Conservation (phyloP, 2,113 vertebrate genomes). For the Isichthys henryi region DNA sequence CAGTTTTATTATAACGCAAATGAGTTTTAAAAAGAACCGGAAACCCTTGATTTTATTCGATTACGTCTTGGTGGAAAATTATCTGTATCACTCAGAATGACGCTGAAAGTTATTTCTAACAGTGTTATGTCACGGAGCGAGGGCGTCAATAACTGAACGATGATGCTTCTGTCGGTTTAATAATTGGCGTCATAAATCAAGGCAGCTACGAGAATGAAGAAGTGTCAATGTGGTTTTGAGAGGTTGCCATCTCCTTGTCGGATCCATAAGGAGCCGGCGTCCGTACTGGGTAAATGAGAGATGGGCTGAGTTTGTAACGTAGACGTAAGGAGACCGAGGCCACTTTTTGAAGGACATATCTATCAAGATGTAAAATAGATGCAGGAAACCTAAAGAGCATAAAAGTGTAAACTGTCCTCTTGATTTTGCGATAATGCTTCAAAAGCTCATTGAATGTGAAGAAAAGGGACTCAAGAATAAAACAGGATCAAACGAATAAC, state of each 20-base stretch:
- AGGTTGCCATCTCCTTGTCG: neutral
- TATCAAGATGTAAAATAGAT: neutral
- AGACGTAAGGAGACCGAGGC: neutral
- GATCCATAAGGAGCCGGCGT: neutral
- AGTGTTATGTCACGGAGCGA: neutral
- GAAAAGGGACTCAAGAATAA: neutral
- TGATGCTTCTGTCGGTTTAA: neutral
- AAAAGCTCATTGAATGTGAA: neutral
- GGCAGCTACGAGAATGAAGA: neutral
- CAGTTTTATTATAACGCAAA: neutral
- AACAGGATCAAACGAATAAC: neutral
- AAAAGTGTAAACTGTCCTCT: neutral
- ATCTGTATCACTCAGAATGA: neutral
- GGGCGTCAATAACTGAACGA: constrained; percentile 5
- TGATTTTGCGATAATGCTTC: neutral
- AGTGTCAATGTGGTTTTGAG: neutral
- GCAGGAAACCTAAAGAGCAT: neutral
- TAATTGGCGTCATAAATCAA: constrained; percentile 1
- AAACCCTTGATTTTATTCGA: neutral
- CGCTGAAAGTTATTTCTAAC: neutral
- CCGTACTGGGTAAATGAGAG: neutral
- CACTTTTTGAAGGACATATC: neutral
- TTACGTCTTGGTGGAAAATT: neutral
- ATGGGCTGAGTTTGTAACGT: neutral
- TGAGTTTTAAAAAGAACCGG: too few relatives aligned